A percentile compares a stretch with the other conserved stretches of the same genome.
These are phyloP conservation scores for Galerucella nymphaeae DNA, from an alignment of 2,888 invertebrate species.

Conservation along the genomic window DNA sequence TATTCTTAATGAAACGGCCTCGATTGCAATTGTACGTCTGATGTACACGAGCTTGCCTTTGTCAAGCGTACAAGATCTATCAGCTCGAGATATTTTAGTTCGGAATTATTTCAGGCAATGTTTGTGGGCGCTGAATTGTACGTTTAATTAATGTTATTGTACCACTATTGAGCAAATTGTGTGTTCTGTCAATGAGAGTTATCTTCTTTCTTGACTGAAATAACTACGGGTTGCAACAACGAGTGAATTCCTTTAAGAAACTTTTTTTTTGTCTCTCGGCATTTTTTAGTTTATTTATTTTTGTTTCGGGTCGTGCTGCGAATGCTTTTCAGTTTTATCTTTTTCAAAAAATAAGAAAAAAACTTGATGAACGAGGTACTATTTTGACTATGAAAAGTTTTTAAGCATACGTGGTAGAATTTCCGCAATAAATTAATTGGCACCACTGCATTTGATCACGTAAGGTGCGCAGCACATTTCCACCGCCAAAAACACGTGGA, in stretches of 20 bases:
- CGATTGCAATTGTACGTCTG: constrained; percentile 26
- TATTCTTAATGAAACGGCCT: constrained; percentile 13
- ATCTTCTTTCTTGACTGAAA: constrained; percentile 36
- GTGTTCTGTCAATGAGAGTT: constrained; percentile 41
- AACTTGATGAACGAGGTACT: background rate
- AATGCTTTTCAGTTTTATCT: constrained; percentile 24
- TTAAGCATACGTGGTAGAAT: background rate
- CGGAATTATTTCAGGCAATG: constrained; percentile 40
- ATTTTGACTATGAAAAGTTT: constrained; percentile 9
- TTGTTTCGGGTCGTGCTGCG: constrained; percentile 9
- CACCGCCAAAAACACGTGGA: background rate
- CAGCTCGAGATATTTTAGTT: constrained; percentile 38
- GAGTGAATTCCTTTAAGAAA: constrained; percentile 29
- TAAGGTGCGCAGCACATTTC: background rate
- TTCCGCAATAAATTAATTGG: constrained; percentile 5
- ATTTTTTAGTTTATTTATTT: constrained; percentile 17
- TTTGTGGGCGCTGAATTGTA: constrained; percentile 46
- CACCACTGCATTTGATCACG: background rate
- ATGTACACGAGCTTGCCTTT: constrained; percentile 34
- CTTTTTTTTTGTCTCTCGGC: constrained; percentile 14
- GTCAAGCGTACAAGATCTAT: constrained; percentile 35
- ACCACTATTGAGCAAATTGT: constrained; percentile 39
- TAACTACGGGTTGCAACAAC: constrained; percentile 32
- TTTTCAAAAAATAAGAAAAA: constrained; percentile 2
- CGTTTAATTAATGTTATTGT: constrained; percentile 48